Evolutionary conservation across 2,113 vertebrate genomes (phyloP).

Genomic region (mouse (Mus musculus)): DNA sequence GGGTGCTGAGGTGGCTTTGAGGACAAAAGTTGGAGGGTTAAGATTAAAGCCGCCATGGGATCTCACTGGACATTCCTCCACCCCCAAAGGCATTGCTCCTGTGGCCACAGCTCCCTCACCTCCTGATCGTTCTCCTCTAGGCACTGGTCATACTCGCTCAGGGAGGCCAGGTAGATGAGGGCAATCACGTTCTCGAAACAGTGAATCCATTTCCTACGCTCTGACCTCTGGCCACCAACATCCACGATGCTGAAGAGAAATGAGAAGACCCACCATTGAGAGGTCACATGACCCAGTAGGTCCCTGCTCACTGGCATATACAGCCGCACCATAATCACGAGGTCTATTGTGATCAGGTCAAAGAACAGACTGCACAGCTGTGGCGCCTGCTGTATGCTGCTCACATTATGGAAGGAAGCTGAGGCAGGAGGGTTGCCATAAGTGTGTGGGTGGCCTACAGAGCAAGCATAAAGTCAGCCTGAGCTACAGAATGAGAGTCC

Average conservation of each 20-base stretch:
- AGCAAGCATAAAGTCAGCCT: background rate
- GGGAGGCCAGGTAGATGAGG: constrained; percentile 94
- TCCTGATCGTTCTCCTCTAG: constrained; percentile 92
- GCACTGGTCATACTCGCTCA: constrained; percentile 95
- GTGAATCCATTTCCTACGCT: constrained; percentile 95
- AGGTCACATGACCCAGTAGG: background rate
- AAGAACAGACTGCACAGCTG: background rate
- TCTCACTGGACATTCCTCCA: background rate
- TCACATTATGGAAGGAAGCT: background rate
- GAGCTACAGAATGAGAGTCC: background rate
- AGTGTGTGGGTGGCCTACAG: background rate
- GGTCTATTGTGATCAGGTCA: background rate
- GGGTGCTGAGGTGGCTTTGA: background rate
- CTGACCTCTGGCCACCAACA: constrained; percentile 94
- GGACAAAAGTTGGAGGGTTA: background rate
- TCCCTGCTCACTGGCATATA: fast-evolving
- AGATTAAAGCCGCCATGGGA: background rate
- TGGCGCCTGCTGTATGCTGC: background rate
- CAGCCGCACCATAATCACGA: fast-evolving
- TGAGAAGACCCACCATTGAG: background rate
- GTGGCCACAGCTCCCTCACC: constrained; percentile 73
- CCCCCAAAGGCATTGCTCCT: background rate
- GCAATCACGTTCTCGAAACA: constrained; percentile 95
- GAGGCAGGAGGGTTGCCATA: background rate
- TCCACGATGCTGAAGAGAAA: constrained; percentile 90